A percentile compares a stretch with the other conserved stretches of the same genome.
Evolutionary conservation across 2,797 vertebrate genomes (phyloP).

Genomic region (Adrianichthys oophorus): DNA sequence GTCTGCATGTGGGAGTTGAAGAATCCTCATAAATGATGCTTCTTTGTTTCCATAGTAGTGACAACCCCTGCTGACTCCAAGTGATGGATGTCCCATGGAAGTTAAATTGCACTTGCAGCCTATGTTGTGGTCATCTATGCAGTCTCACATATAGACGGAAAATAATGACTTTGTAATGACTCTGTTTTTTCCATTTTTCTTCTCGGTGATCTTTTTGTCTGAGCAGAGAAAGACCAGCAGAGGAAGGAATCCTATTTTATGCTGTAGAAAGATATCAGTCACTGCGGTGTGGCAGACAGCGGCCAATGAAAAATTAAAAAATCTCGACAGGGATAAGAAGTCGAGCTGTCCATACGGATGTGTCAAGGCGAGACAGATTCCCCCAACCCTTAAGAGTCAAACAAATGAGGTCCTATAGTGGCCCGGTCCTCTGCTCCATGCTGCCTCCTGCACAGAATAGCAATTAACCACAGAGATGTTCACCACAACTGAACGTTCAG

Average conservation of each 20-base stretch:
- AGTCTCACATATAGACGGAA: slow-evolving; percentile 17
- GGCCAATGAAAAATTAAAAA: slow-evolving; percentile 63
- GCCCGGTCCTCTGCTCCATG: slow-evolving; percentile 43
- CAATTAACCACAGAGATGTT: slow-evolving; percentile 53
- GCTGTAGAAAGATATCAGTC: slow-evolving; percentile 43
- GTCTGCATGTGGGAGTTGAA: slow-evolving; percentile 28
- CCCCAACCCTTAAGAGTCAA: slow-evolving; percentile 43
- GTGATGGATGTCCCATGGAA: slow-evolving; percentile 46
- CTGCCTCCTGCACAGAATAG: slow-evolving; percentile 61
- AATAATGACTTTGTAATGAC: slow-evolving; percentile 42
- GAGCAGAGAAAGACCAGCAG: slow-evolving; percentile 6
- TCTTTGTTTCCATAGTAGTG: slow-evolving; percentile 58
- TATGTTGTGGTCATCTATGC: slow-evolving; percentile 31
- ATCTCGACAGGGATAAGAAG: slow-evolving; percentile 50
- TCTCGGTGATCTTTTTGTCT: slow-evolving; percentile 33
- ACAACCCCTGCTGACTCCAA: slow-evolving; percentile 40
- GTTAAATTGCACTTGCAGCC: slow-evolving; percentile 41
- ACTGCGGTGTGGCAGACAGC: slow-evolving; percentile 55
- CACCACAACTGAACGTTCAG: slow-evolving; percentile 20
- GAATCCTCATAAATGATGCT: slow-evolving; percentile 50
- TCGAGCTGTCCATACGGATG: slow-evolving; percentile 59
- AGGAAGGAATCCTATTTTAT: slow-evolving; percentile 33
- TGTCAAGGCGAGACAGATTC: slow-evolving; percentile 33
- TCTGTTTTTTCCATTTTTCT: slow-evolving; percentile 20
- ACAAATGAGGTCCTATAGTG: slow-evolving; percentile 66